Conservation (phyloP, 1,140 invertebrate species). For the Apocrypta bakeri region DNA sequence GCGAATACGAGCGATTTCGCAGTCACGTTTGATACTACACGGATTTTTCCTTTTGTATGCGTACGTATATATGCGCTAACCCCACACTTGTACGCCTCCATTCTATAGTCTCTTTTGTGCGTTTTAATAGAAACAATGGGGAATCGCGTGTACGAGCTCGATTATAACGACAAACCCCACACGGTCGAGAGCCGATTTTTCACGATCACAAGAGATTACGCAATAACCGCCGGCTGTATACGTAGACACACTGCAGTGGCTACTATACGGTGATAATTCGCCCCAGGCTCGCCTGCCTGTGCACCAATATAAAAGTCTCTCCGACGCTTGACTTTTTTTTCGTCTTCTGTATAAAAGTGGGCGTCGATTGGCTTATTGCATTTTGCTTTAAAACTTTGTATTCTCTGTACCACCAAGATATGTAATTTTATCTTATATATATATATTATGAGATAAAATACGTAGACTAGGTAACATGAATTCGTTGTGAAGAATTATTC, state of each 20-base stretch:
- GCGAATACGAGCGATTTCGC: too few relatives aligned
- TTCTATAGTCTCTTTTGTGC: not conserved
- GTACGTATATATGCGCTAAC: too few relatives aligned
- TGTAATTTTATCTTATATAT: too few relatives aligned
- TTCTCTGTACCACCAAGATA: too few relatives aligned
- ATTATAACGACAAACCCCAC: slow-evolving; percentile 10
- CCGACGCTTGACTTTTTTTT: not conserved
- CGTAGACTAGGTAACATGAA: too few relatives aligned
- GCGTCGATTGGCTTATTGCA: not conserved
- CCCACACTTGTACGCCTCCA: not conserved
- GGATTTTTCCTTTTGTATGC: too few relatives aligned
- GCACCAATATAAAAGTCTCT: not conserved
- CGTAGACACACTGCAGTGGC: too few relatives aligned
- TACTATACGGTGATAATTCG: not conserved
- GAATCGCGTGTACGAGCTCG: not conserved
- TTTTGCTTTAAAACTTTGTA: not conserved
- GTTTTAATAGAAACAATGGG: slow-evolving; percentile 10
- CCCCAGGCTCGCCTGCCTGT: not conserved
- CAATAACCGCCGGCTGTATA: not conserved
- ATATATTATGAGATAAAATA: too few relatives aligned
- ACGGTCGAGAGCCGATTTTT: not conserved
- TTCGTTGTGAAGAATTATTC: too few relatives aligned
- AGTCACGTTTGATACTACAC: too few relatives aligned
- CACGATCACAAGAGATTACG: slow-evolving; percentile 2
- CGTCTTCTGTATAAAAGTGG: not conserved